Conservation (phyloP, 2,888 invertebrate genomes). For the Ceratothoa steindachneri region DNA sequence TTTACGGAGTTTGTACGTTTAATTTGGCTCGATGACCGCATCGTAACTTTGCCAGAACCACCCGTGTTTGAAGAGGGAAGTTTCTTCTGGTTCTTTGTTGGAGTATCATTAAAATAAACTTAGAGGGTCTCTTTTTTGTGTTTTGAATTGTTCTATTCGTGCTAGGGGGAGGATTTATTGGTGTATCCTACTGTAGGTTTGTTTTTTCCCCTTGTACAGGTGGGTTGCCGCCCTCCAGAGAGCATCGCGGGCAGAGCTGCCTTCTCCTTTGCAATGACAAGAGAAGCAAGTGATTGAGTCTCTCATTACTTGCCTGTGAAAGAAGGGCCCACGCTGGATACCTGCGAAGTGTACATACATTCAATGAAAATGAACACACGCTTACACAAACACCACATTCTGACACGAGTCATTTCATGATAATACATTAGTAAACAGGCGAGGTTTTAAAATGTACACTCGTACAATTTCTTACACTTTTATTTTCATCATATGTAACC, state of each 20-base stretch:
- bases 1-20: too few species aligned
- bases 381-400: background rate
- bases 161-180: too few species aligned
- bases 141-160: too few species aligned
- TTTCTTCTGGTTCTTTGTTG: too few species aligned
- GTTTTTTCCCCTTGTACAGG: constrained; percentile 51
- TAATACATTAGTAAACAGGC: background rate
- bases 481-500: too few species aligned
- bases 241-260: constrained; percentile 57
- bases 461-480: background rate
- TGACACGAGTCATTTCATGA: background rate
- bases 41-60: too few species aligned
- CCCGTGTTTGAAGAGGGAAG: too few species aligned
- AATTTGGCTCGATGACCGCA: too few species aligned
- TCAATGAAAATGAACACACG: background rate
- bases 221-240: constrained; percentile 57
- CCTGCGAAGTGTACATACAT: background rate
- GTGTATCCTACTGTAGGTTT: too few species aligned
- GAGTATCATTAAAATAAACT: too few species aligned
- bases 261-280: constrained; percentile 45
- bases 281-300: background rate
- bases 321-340: background rate
- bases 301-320: background rate
- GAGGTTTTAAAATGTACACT: background rate
- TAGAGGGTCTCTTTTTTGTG: too few species aligned